A percentile compares a stretch with the other conserved stretches of the same genome.
Conservation (phyloP, 2,888 invertebrate genomes). For the Catocala sponsa region DNA sequence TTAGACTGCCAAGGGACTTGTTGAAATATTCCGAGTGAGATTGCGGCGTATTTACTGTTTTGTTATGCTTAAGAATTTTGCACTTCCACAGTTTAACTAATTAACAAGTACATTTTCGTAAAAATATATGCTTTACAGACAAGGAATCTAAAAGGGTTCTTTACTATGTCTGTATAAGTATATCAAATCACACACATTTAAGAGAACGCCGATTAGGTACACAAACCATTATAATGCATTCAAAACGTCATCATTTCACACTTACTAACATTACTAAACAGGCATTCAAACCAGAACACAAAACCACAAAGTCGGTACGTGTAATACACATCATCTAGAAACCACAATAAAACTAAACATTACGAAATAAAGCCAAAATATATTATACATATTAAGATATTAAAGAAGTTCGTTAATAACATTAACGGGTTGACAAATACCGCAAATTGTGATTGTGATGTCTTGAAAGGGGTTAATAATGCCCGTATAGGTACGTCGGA, state of each 20-base stretch:
- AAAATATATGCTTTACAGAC: too few relatives aligned
- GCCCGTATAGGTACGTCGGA: conserved; percentile 69
- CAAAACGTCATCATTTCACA: conserved; percentile 46
- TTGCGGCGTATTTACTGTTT: conserved; percentile 23
- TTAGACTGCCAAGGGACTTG: conserved; percentile 23
- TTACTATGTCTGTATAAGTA: conserved; percentile 1
- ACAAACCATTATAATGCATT: conserved; percentile 21
- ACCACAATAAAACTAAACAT: conserved; percentile 66
- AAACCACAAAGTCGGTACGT: too few relatives aligned
- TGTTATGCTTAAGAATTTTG: not conserved
- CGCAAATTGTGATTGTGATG: conserved; percentile 82
- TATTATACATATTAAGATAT: conserved; percentile 41
- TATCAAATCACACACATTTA: not conserved
- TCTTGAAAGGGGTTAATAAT: conserved; percentile 85
- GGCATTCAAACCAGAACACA: conserved; percentile 27
- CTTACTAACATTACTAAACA: conserved; percentile 38
- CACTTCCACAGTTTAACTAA: not conserved
- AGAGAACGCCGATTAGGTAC: conserved; percentile 8
- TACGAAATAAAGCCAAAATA: conserved; percentile 72
- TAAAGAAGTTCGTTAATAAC: conserved; percentile 60
- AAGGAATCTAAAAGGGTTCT: not conserved
- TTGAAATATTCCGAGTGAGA: conserved; percentile 27
- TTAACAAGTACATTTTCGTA: not conserved
- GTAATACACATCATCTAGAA: conserved; percentile 19
- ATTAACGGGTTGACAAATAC: conserved; percentile 70